Evolutionary conservation across 53 echinoderm and acorn worm genomes (phyloP).

Genomic region (Holothuria leucospilota): DNA sequence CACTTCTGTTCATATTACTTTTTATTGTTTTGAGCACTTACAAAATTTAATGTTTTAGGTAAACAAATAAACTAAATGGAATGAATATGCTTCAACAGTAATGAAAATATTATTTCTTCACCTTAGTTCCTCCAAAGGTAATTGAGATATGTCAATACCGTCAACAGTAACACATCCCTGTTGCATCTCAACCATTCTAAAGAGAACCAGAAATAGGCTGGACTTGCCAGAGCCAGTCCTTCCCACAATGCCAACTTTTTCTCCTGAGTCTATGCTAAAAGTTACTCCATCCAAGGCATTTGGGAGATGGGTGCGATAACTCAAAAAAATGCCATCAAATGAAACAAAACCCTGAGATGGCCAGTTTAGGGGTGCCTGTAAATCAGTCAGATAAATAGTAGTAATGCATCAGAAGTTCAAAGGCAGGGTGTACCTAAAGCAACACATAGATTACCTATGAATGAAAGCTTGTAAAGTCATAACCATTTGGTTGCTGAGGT

Average conservation of each 20-base stretch:
- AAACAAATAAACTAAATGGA: too few species aligned
- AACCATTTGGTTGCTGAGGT: too few species aligned
- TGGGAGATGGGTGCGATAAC: slow-evolving; percentile 83
- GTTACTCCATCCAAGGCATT: slow-evolving; percentile 91
- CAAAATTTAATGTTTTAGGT: too few species aligned
- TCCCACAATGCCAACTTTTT: slow-evolving; percentile 97
- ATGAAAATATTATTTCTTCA: not conserved
- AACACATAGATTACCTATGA: too few species aligned
- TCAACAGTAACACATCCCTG: slow-evolving; percentile 77
- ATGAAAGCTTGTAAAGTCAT: too few species aligned
- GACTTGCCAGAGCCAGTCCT: slow-evolving; percentile 99
- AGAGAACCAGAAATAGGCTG: slow-evolving; percentile 81
- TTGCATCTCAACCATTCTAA: slow-evolving; percentile 92
- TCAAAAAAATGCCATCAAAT: slow-evolving; percentile 73
- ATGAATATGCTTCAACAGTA: not conserved
- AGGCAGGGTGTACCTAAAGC: too few species aligned
- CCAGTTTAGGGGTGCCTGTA: slow-evolving; percentile 78
- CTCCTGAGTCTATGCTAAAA: slow-evolving; percentile 78
- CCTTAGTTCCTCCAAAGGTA: slow-evolving; percentile 87
- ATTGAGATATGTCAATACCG: slow-evolving; percentile 76
- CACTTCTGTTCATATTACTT: too few species aligned
- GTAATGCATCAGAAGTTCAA: too few species aligned
- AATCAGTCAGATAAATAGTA: not conserved
- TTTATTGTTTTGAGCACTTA: too few species aligned
- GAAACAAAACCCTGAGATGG: slow-evolving; percentile 75